Conservation (phyloP, 1,140 invertebrate species). For the Maniola jurtina region DNA sequence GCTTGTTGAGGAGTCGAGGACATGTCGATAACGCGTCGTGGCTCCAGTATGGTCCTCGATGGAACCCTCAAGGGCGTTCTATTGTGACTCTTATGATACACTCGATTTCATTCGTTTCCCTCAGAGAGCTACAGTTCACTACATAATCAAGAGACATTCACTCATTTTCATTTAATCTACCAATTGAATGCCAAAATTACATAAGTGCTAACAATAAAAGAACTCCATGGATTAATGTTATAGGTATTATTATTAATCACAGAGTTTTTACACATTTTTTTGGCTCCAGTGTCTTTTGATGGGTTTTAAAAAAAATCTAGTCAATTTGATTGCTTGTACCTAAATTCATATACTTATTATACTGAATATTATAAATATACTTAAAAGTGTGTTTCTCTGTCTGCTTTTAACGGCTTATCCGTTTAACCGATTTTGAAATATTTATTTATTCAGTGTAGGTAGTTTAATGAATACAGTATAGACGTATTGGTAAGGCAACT, state of each 20-base stretch:
- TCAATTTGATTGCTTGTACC: too few species aligned
- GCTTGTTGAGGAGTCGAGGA: constrained; percentile 73
- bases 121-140: constrained; percentile 35
- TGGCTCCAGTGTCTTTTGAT: too few species aligned
- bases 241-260: not conserved
- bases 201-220: not conserved
- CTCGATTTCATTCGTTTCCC: constrained; percentile 62
- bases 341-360: too few species aligned
- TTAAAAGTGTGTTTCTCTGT: too few species aligned
- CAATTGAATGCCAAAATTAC: not conserved
- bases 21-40: constrained; percentile 58
- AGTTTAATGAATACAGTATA: too few species aligned
- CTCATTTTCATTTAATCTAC: not conserved
- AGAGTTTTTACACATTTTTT: not conserved
- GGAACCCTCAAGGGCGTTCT: constrained; percentile 55
- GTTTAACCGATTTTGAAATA: too few species aligned
- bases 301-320: too few species aligned
- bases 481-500: not conserved
- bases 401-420: too few species aligned
- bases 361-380: too few species aligned
- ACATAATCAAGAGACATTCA: constrained; percentile 12
- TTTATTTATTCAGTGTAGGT: too few species aligned
- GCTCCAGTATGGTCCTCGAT: constrained; percentile 51
- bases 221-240: not conserved
- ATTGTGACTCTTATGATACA: constrained; percentile 49